Base-by-base conservation (phyloP, 1,140 invertebrate species). In the Parasteatoda tepidariorum region DNA sequence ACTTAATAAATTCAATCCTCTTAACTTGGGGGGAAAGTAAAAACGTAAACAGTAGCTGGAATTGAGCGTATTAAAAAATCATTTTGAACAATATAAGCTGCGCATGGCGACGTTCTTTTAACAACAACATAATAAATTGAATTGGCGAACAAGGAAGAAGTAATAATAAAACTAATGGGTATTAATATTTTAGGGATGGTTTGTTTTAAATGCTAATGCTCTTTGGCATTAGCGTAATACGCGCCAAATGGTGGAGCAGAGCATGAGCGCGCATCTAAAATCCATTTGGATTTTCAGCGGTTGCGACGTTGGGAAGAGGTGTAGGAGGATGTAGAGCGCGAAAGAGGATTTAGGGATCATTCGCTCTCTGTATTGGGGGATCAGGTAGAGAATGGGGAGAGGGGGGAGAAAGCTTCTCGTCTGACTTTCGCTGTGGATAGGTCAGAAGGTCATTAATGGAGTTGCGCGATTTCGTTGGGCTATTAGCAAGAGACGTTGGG, bases 371-470 rank as follows among this genome's bases (percentile, higher is more conserved):
- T 1, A 48, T 48, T 9, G 31, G 24, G n/a, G n/a, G n/a, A n/a
- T n/a, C n/a, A n/a, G n/a, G n/a, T n/a, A n/a, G n/a, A n/a, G n/a
- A n/a, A n/a, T 48, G 26, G 13, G 34, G 15, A 22, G 41, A 18
- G 71, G 30, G 59, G 28, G 33, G 74, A 59, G 31, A 22, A 34
- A 38, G 30, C 22, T 18, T 57, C 28, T 13, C 15, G n/a, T 74
- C 64, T 79, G 76, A 68, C 76, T 67, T 66, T 41, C 30, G 41
- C 62, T 33, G 62, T 33, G 64, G 59, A 26, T 55, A 62, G 78
- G 78, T 82, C 78, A 82, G 68, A 82, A 82, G 78, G 78, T 82
- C 67, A 67, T 82, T 82, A 82, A 82, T 82, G 78, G 78, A 71
- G 78, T 79, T 79, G 76, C 62, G 76, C 61, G 74, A 38, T 61